Evolutionary conservation across 1,140 invertebrate species (phyloP).

Genomic region (Metaphire vulgaris): DNA sequence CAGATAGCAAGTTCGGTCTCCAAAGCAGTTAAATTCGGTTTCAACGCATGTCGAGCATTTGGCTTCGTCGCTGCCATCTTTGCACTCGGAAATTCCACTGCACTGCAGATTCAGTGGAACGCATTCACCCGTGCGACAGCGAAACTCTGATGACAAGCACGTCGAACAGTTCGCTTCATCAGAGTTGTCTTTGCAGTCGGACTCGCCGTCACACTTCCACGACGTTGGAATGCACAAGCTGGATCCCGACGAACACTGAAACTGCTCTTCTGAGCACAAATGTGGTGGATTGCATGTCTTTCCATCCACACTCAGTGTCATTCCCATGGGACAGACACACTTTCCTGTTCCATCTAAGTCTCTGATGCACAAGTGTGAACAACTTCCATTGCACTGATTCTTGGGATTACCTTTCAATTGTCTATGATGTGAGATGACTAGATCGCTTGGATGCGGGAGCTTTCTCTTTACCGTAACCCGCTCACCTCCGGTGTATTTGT

Average conservation of each 20-base stretch:
- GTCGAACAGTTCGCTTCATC: conserved; percentile 82
- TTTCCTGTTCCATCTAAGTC: conserved; percentile 57
- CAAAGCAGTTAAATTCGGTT: conserved; percentile 72
- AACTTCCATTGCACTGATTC: conserved; percentile 78
- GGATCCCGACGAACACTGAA: conserved; percentile 35
- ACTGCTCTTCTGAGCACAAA: conserved; percentile 35
- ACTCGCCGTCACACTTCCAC: conserved; percentile 79
- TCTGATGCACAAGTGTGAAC: conserved; percentile 90
- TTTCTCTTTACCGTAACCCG: conserved; percentile 46
- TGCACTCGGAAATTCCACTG: conserved; percentile 60
- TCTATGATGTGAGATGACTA: conserved; percentile 51
- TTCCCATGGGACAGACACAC: conserved; percentile 45
- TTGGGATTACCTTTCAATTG: neutral
- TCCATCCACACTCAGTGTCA: conserved; percentile 40
- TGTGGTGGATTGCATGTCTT: conserved; percentile 57
- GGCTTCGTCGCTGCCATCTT: conserved; percentile 83
- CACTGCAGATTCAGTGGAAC: conserved; percentile 75
- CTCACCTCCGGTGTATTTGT: conserved; percentile 34
- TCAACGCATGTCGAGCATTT: conserved; percentile 76
- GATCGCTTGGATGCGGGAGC: conserved; percentile 58
- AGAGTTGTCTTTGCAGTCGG: conserved; percentile 83
- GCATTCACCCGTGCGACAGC: conserved; percentile 57
- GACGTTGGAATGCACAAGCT: conserved; percentile 85
- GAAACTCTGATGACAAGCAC: conserved; percentile 27
- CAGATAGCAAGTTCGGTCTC: conserved; percentile 53